Conservation (phyloP, 1,140 invertebrate species). For the Psix sp. region DNA sequence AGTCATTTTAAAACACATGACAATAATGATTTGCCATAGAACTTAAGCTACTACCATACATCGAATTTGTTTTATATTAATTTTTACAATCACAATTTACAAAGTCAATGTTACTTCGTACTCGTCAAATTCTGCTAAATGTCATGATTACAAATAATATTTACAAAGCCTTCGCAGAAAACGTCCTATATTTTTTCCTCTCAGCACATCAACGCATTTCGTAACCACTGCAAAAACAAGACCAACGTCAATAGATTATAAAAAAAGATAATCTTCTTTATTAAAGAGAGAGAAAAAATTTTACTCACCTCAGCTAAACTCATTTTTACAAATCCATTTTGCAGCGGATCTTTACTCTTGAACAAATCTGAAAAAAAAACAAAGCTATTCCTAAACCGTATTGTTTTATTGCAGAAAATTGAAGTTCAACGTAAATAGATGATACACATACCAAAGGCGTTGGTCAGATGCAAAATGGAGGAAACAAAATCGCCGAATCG, state of each 20-base stretch:
- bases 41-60: too few relatives aligned
- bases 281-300: not conserved
- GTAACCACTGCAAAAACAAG: conserved; percentile 86
- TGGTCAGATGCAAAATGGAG: conserved; percentile 90
- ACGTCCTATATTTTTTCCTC: conserved; percentile 36
- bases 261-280: conserved; percentile 5
- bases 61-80: too few relatives aligned
- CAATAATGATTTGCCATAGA: too few relatives aligned
- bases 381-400: not conserved
- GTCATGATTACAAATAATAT: conserved; percentile 49
- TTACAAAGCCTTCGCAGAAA: conserved; percentile 66
- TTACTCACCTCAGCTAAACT: conserved; percentile 85
- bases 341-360: conserved; percentile 87
- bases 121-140: too few relatives aligned
- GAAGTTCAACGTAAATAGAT: too few relatives aligned
- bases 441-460: conserved; percentile 87
- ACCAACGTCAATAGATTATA: conserved; percentile 63
- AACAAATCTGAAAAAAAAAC: conserved; percentile 82
- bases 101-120: too few relatives aligned
- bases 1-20: too few relatives aligned
- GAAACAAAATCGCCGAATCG: conserved; percentile 95
- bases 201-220: conserved; percentile 85
- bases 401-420: too few relatives aligned
- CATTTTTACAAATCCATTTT: conserved; percentile 89
- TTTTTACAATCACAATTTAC: conserved; percentile 13